A percentile compares a stretch with the other conserved stretches of the same genome.
Conservation (phyloP, 2,888 invertebrate species). For the Scaptodrosophila latifasciaeformis region DNA sequence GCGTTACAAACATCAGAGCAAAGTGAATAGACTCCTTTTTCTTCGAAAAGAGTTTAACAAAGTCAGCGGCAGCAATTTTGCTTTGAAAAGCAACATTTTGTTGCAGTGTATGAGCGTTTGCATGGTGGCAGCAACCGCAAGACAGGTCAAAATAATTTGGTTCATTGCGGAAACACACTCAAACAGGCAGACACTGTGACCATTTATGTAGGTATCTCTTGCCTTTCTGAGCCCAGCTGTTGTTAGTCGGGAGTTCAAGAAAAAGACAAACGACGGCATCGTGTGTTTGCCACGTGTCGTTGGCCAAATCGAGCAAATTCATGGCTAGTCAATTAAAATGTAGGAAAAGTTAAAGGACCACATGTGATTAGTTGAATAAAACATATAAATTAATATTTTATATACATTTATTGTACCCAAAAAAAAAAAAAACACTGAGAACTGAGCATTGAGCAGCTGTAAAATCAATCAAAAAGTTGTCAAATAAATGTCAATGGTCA, state of each 20-base stretch:
- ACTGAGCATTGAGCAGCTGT: conserved; percentile 61
- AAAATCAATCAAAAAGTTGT: conserved; percentile 71
- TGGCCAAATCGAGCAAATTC: conserved; percentile 37
- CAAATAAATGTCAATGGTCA: conserved; percentile 65
- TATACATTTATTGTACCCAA: too few species aligned
- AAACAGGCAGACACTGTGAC: conserved; percentile 28
- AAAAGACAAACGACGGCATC: conserved; percentile 19
- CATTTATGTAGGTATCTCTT: conserved; percentile 48
- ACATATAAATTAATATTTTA: too few species aligned
- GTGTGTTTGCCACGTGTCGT: conserved; percentile 66
- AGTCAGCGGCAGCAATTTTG: too few species aligned
- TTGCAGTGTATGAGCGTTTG: not conserved
- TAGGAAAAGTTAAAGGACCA: conserved; percentile 49
- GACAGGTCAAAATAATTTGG: conserved; percentile 63
- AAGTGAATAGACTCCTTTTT: too few species aligned
- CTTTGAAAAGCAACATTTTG: too few species aligned
- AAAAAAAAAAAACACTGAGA: too few species aligned
- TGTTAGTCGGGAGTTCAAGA: too few species aligned
- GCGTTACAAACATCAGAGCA: too few species aligned
- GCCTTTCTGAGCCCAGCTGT: conserved; percentile 6
- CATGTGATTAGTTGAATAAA: conserved; percentile 54
- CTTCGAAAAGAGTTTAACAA: too few species aligned
- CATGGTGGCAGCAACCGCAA: not conserved
- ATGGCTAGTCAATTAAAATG: conserved; percentile 42
- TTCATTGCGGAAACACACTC: conserved; percentile 45